Conservation (phyloP, 2,888 invertebrate genomes). For the Artemia sinica region DNA sequence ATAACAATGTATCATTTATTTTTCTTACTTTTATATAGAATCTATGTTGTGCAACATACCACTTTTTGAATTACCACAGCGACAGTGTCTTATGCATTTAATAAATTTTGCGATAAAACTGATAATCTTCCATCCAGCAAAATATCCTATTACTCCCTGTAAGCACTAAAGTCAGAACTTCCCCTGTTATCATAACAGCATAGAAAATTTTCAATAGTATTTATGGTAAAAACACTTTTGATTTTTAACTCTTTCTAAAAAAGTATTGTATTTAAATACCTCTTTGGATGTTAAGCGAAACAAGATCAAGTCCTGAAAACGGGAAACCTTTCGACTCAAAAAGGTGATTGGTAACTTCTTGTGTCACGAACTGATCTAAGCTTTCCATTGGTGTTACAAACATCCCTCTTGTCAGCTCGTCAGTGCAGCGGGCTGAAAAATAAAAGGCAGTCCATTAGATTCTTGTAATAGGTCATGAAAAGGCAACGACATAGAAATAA, state of each 20-base stretch:
- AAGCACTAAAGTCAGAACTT: too few relatives aligned
- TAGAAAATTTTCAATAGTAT: neutral
- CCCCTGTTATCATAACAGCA: neutral
- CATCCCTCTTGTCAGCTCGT: slow-evolving; percentile 67
- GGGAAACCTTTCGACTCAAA: slow-evolving; percentile 76
- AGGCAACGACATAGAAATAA: too few relatives aligned
- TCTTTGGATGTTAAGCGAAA: slow-evolving; percentile 76
- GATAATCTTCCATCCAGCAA: too few relatives aligned
- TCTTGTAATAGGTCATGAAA: too few relatives aligned
- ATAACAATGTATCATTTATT: too few relatives aligned
- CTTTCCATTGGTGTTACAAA: slow-evolving; percentile 81
- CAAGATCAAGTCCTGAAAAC: slow-evolving; percentile 77
- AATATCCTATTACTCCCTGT: too few relatives aligned
- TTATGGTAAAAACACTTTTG: neutral
- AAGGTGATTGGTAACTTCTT: slow-evolving; percentile 82
- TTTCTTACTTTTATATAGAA: too few relatives aligned
- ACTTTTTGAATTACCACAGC: too few relatives aligned
- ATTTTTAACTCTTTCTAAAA: neutral
- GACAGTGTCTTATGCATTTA: too few relatives aligned
- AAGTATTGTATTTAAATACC: slow-evolving; percentile 30
- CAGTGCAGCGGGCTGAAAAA: slow-evolving; percentile 49
- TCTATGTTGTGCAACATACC: too few relatives aligned
- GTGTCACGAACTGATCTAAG: slow-evolving; percentile 78
- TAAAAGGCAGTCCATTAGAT: neutral
- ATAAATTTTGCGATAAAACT: too few relatives aligned